Base-by-base conservation (phyloP, 2,113 vertebrate species). In the Myiozetetes cayanensis region DNA sequence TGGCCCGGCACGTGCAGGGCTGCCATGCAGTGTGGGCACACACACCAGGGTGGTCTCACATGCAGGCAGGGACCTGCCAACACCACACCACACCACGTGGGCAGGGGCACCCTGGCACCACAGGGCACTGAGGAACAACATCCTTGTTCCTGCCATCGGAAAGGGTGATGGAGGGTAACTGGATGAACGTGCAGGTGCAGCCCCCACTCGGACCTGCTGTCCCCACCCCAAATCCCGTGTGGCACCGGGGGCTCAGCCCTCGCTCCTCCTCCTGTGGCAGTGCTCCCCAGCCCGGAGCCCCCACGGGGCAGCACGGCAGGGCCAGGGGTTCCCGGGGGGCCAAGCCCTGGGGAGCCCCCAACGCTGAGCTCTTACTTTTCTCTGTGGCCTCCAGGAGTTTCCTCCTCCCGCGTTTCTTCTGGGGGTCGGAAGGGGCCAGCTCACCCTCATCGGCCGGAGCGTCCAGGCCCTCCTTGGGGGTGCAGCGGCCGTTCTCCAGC, bases 401-500 rank as follows among this genome's bases (percentile, higher is more conserved):
- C 98, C 98, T 98, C 94, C 98, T 97, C 50, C 98, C 98, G 95
- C 98, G 97, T 95, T 98, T 99, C 97, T 98, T 98, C 94, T 96
- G 97, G 59, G 98, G 97, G 91, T 91, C 95, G 65, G 93, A 84
- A 67, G 93, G 95, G 96, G 97, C 95, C 65, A 95, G 89, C 97
- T 99, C 98, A 92, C 98, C 98, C 92, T 98, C 98, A 78, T 98
- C 98, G 39, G 80, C 80, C 37, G 98, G 98, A 8, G 97, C 96
- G 83, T 99, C 98, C 53, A 97, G 97, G 53, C 98, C 98, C 49
- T 98, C 98, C 90, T 94, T 98, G 87, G 98, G 96, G 79, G 96
- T 93, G 85, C 97, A 98, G 97, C 98, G 98, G 78, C 99, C 98
- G 62, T 99, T 99, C 97, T 99, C 99, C 97, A 97, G 97, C 66